Evolutionary conservation across 2,113 vertebrate genomes (phyloP).

Genomic region (Oenanthe melanoleuca): DNA sequence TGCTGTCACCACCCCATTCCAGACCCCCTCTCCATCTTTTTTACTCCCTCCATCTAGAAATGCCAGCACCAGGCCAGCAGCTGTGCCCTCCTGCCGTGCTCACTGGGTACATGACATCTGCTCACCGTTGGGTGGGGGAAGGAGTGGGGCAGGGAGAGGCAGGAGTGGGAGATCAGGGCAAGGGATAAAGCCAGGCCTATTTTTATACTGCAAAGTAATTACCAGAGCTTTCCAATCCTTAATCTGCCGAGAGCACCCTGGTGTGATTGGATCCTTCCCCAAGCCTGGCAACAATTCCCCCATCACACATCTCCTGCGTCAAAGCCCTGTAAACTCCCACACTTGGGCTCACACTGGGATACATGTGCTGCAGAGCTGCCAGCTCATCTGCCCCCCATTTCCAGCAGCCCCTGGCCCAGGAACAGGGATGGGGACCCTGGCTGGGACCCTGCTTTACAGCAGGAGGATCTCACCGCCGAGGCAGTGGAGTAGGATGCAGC

Average conservation of each 20-base stretch:
- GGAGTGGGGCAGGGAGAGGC: background rate
- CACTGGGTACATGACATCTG: background rate
- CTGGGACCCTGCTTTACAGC: background rate
- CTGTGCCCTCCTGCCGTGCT: background rate
- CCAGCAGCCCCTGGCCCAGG: background rate
- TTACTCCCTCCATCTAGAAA: background rate
- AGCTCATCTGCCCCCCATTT: background rate
- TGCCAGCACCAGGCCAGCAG: rapidly evolving
- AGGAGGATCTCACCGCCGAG: rapidly evolving
- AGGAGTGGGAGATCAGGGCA: background rate
- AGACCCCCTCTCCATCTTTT: background rate
- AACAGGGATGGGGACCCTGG: background rate
- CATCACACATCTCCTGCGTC: constrained; percentile 56
- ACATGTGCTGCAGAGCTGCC: background rate
- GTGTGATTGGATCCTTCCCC: constrained; percentile 40
- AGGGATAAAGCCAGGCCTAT: constrained; percentile 54
- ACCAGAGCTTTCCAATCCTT: constrained; percentile 57
- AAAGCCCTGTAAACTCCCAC: constrained; percentile 41
- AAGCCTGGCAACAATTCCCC: constrained; percentile 48
- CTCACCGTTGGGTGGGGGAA: background rate
- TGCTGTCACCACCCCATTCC: background rate
- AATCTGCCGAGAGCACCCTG: constrained; percentile 38
- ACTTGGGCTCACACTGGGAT: background rate
- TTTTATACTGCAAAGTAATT: constrained; percentile 68
- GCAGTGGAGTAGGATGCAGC: rapidly evolving